Percentiles rank a stretch among this genome's conserved stretches.
phyloP scores from a whole-genome alignment of 2,797 vertebrate species.

The Dermochelys coriacea region DNA sequence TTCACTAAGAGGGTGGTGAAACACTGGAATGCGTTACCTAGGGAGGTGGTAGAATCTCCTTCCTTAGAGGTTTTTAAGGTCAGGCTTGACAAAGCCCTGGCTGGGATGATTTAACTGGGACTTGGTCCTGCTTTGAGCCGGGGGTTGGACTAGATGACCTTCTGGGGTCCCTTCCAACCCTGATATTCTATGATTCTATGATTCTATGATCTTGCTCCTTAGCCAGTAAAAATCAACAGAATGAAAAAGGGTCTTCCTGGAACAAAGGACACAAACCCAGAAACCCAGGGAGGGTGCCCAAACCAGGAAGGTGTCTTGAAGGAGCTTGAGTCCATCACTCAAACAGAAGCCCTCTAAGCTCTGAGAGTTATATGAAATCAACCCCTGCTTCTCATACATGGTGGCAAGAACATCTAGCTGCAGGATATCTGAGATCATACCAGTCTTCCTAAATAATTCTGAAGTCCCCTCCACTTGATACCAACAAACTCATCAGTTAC shows the following conservation, averaged over 20 bases:
- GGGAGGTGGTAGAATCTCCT: too few relatives aligned
- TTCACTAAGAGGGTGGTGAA: too few relatives aligned
- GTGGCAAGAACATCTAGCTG: not conserved
- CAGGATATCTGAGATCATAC: not conserved
- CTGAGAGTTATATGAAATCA: not conserved
- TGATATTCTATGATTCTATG: too few relatives aligned
- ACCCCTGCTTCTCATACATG: not conserved
- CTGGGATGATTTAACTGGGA: too few relatives aligned
- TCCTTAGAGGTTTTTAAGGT: too few relatives aligned
- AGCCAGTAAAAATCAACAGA: not conserved
- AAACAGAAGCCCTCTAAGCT: not conserved
- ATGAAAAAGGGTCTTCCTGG: not conserved
- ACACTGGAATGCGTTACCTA: too few relatives aligned
- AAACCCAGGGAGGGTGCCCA: not conserved
- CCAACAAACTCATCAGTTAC: not conserved
- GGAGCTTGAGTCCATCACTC: not conserved
- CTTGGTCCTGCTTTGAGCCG: too few relatives aligned
- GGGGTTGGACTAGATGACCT: too few relatives aligned
- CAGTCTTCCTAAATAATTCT: rapidly evolving
- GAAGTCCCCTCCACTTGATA: not conserved
- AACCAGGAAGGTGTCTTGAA: not conserved
- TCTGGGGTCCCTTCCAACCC: too few relatives aligned
- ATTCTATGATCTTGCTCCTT: not conserved
- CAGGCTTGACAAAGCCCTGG: too few relatives aligned
- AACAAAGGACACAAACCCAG: not conserved